Percentiles rank a stretch among this genome's conserved stretches.
Conservation (phyloP, 2,113 vertebrate species). For the Macrotus californicus region DNA sequence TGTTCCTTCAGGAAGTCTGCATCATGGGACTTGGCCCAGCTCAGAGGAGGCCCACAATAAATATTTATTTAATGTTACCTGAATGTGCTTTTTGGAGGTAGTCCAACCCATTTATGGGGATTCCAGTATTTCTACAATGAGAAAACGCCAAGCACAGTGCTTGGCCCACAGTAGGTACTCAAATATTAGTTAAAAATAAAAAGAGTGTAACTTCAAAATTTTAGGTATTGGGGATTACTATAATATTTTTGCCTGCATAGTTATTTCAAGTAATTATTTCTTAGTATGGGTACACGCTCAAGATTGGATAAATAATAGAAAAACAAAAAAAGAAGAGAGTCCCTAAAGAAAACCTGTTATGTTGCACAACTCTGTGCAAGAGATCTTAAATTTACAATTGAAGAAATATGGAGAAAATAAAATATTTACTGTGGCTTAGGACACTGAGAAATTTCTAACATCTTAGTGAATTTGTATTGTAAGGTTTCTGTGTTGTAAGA, state of each 20-base stretch:
- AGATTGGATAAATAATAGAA: neutral
- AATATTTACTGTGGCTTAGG: neutral
- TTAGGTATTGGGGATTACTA: neutral
- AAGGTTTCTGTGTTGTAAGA: conserved; percentile 30
- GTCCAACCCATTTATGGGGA: neutral
- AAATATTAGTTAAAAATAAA: conserved; percentile 13
- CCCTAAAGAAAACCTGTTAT: neutral
- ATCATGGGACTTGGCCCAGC: neutral
- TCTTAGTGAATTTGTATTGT: conserved; percentile 26
- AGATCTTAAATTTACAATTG: neutral
- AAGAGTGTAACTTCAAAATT: neutral
- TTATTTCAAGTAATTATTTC: conserved; percentile 31
- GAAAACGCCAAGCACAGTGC: neutral
- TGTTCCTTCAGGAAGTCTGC: conserved; percentile 5
- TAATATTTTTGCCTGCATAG: conserved; percentile 14
- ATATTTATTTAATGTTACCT: conserved; percentile 31
- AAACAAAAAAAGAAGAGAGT: neutral
- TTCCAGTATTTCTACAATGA: conserved; percentile 14
- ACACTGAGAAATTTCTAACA: neutral
- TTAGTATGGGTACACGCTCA: conserved; percentile 7
- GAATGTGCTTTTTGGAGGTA: conserved; percentile 31
- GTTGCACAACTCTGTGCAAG: neutral
- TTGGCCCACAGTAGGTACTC: neutral
- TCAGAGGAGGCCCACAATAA: conserved; percentile 8
- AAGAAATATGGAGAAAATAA: neutral